Conservation (phyloP, 2,888 invertebrate genomes). For the Protodeltote pygarga region DNA sequence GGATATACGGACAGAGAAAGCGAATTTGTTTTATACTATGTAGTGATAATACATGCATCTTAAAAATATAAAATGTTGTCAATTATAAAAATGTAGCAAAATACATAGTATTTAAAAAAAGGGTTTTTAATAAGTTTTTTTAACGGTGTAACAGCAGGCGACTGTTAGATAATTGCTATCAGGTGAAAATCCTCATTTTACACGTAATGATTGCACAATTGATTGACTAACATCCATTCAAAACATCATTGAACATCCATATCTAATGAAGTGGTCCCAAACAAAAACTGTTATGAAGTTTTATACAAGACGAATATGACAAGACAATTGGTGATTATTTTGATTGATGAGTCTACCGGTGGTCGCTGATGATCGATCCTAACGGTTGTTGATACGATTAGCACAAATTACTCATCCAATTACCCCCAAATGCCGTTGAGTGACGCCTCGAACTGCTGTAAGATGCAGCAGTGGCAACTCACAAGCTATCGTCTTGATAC, state of each 20-base stretch:
- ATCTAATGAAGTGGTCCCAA: slow-evolving; percentile 23
- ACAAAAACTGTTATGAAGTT: slow-evolving; percentile 41
- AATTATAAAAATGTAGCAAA: no score
- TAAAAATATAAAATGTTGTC: no score
- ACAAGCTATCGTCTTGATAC: no score
- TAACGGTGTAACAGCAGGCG: no score
- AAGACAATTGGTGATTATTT: slow-evolving; percentile 76
- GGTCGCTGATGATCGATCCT: slow-evolving; percentile 56
- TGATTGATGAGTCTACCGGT: slow-evolving; percentile 68
- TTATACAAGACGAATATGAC: slow-evolving; percentile 51
- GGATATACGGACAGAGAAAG: no score
- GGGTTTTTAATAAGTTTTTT: no score
- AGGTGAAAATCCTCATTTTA: no score
- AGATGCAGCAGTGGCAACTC: slow-evolving; percentile 18
- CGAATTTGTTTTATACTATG: no score
- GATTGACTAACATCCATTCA: slow-evolving; percentile 36
- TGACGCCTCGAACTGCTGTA: slow-evolving; percentile 11
- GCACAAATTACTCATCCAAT: slow-evolving; percentile 46
- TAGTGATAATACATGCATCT: no score
- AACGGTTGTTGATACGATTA: slow-evolving; percentile 55
- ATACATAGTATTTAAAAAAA: no score
- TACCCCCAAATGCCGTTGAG: slow-evolving; percentile 30
- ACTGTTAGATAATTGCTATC: no score
- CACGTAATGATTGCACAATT: slow-evolving; percentile 9
- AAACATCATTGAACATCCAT: slow-evolving; percentile 40